These are phyloP conservation scores for Ispidina picta DNA, from an alignment of 2,797 vertebrate species.

Conservation along the genomic window DNA sequence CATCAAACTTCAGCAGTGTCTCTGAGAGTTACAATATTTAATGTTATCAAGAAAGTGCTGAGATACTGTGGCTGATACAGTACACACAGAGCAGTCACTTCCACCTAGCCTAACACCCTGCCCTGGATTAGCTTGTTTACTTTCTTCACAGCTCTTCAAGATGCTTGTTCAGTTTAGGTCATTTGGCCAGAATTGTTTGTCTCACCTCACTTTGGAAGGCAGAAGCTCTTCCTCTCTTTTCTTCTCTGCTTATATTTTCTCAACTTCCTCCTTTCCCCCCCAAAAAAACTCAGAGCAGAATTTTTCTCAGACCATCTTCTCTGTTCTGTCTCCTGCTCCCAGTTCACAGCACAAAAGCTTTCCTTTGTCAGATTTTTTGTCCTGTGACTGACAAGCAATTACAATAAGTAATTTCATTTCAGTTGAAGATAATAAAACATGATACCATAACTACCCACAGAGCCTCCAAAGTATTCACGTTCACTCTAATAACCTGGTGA, in stretches of 20 bases:
- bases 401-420: constrained; percentile 83
- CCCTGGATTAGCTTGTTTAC: neutral
- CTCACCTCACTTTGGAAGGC: neutral
- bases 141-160: neutral
- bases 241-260: neutral
- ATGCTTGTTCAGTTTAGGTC: neutral
- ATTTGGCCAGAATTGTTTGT: neutral
- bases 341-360: constrained; percentile 22
- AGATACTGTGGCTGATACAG: neutral
- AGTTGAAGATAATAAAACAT: constrained; percentile 80
- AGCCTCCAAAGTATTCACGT: constrained; percentile 80
- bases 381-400: constrained; percentile 83
- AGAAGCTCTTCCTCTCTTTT: neutral
- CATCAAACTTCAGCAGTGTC: neutral
- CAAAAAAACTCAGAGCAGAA: neutral
- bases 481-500: constrained; percentile 80
- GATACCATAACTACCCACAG: constrained; percentile 80
- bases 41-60: constrained; percentile 23
- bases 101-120: neutral
- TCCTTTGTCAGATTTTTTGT: constrained; percentile 75
- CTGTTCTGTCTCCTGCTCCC: neutral
- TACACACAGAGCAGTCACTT: neutral
- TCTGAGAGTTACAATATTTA: neutral
- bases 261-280: neutral
- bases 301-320: constrained; percentile 42